Evolutionary conservation across 2,113 vertebrate genomes (phyloP).

Genomic region (Oryzias javanicus): DNA sequence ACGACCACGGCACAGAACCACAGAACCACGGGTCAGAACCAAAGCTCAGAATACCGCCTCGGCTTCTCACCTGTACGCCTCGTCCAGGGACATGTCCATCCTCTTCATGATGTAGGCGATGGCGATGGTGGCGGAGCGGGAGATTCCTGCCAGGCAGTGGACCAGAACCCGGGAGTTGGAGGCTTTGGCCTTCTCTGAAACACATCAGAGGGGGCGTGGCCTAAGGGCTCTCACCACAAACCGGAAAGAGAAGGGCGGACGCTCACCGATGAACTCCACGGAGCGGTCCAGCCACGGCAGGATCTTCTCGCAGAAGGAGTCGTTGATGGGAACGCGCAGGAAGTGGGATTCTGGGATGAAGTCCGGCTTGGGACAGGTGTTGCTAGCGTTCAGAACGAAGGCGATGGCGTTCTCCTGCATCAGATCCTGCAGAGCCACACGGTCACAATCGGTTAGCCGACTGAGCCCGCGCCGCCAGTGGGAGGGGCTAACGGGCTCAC

Average conservation of each 20-base stretch:
- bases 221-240: background rate
- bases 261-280: constrained; percentile 94
- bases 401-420: constrained; percentile 94
- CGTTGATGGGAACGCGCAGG: constrained; percentile 93
- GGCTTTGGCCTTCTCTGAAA: constrained; percentile 91
- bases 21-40: background rate
- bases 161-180: constrained; percentile 81
- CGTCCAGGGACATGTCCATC: constrained; percentile 80
- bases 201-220: constrained; percentile 15
- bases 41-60: background rate
- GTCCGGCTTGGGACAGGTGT: constrained; percentile 94
- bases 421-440: constrained; percentile 79
- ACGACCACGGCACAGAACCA: background rate
- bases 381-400: constrained; percentile 93
- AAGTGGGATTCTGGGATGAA: constrained; percentile 94
- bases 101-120: constrained; percentile 85
- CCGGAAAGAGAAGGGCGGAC: no score
- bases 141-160: constrained; percentile 83
- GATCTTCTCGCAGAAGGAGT: constrained; percentile 98
- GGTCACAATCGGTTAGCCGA: background rate
- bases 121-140: constrained; percentile 80
- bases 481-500: constrained; percentile 37
- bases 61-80: constrained; percentile 79
- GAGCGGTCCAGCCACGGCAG: constrained; percentile 95
- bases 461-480: no score